Percentiles rank a stretch among this genome's conserved stretches.
Evolutionary conservation across 2,888 invertebrate species (phyloP).

Genomic region (Cerastis leucographa): DNA sequence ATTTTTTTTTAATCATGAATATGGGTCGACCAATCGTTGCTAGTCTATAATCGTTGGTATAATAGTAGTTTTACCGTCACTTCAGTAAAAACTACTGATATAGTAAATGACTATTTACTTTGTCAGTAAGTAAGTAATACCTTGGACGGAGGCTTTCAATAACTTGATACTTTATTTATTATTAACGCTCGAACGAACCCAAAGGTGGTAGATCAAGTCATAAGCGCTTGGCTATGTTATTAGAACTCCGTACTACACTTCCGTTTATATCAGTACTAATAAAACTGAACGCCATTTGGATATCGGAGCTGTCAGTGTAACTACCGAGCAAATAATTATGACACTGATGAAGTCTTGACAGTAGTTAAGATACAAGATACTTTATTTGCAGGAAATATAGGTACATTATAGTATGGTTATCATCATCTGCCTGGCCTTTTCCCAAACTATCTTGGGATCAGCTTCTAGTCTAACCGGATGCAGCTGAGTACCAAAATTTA

Average conservation of each 20-base stretch:
- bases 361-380: neutral
- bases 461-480: no score
- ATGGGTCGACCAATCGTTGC: neutral
- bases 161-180: conserved; percentile 52
- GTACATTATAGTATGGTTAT: no score
- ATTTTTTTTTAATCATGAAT: neutral
- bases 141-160: conserved; percentile 28
- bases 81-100: neutral
- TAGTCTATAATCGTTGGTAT: neutral
- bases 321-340: neutral
- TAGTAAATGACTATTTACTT: conserved; percentile 6
- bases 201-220: neutral
- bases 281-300: neutral
- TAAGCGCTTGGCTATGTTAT: neutral
- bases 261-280: neutral
- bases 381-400: no score
- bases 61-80: neutral
- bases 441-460: no score
- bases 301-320: neutral
- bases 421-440: no score
- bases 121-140: neutral
- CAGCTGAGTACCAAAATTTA: no score
- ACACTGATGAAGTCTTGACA: neutral
- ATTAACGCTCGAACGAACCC: conserved; percentile 31
- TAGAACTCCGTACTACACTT: neutral